A percentile compares a stretch with the other conserved stretches of the same genome.
Evolutionary conservation across 2,797 vertebrate genomes (phyloP).

Genomic region (Buphagus erythrorhynchus): DNA sequence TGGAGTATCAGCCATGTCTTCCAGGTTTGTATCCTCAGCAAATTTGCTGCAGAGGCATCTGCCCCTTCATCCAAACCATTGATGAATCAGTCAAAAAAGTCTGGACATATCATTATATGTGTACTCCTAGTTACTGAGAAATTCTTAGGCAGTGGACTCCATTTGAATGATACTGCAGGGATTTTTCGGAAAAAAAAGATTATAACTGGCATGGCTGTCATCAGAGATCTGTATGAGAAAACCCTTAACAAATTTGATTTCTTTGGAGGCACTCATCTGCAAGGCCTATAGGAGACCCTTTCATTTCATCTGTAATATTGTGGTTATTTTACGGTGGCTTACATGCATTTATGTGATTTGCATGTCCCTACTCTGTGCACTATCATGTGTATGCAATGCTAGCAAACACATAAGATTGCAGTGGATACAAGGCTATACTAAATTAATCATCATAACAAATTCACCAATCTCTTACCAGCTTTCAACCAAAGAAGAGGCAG

Average conservation of each 20-base stretch:
- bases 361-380: neutral
- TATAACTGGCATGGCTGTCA: neutral
- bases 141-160: neutral
- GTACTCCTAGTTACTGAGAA: neutral
- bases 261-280: neutral
- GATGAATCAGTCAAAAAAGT: neutral
- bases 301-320: neutral
- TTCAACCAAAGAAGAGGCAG: neutral
- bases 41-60: neutral
- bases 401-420: neutral
- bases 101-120: no score
- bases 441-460: neutral
- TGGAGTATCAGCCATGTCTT: rapidly evolving
- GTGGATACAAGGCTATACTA: neutral
- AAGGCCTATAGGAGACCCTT: neutral
- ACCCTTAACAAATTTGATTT: neutral
- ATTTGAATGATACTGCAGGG: neutral
- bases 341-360: neutral
- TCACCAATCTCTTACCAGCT: neutral
- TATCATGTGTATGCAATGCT: neutral
- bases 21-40: neutral
- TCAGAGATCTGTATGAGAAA: neutral
- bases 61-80: neutral
- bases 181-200: rapidly evolving
- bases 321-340: neutral